Percentiles rank a stretch among this genome's conserved stretches.
phyloP scores from a whole-genome alignment of 2,797 vertebrate species.

The Epinephelus coioides region DNA sequence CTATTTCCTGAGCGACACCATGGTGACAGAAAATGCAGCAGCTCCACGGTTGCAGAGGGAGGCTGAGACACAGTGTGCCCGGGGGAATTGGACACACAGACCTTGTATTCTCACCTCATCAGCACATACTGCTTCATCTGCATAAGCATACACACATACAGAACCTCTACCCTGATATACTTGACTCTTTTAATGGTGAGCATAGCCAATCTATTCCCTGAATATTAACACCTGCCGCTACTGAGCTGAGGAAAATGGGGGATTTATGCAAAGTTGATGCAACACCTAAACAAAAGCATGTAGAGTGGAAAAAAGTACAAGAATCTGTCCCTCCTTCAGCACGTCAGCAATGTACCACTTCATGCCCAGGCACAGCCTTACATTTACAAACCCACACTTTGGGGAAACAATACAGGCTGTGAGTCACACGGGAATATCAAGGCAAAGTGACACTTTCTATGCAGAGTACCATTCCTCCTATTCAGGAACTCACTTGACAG shows the following conservation, averaged over 20 bases:
- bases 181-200: constrained; percentile 39
- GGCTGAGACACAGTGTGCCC: constrained; percentile 16
- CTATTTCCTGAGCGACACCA: constrained; percentile 37
- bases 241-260: constrained; percentile 58
- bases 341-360: constrained; percentile 30
- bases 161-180: constrained; percentile 9
- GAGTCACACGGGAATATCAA: constrained; percentile 20
- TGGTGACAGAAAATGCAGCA: constrained; percentile 37
- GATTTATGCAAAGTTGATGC: constrained; percentile 73
- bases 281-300: constrained; percentile 48
- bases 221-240: constrained; percentile 61
- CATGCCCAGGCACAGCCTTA: constrained; percentile 33
- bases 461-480: constrained; percentile 17
- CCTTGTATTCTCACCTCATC: constrained; percentile 34
- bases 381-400: constrained; percentile 45
- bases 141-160: neutral
- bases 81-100: constrained; percentile 19
- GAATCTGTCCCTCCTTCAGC: constrained; percentile 39
- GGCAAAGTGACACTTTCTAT: constrained; percentile 44
- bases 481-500: constrained; percentile 34
- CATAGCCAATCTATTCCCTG: constrained; percentile 41
- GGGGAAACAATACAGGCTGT: constrained; percentile 16
- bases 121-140: constrained; percentile 31
- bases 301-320: constrained; percentile 7
- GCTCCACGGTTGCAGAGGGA: constrained; percentile 30